Percentiles rank a stretch among this genome's conserved stretches.
These are phyloP conservation scores for Globodera rostochiensis DNA, from an alignment of 1,140 invertebrate genomes.

Conservation along the genomic window DNA sequence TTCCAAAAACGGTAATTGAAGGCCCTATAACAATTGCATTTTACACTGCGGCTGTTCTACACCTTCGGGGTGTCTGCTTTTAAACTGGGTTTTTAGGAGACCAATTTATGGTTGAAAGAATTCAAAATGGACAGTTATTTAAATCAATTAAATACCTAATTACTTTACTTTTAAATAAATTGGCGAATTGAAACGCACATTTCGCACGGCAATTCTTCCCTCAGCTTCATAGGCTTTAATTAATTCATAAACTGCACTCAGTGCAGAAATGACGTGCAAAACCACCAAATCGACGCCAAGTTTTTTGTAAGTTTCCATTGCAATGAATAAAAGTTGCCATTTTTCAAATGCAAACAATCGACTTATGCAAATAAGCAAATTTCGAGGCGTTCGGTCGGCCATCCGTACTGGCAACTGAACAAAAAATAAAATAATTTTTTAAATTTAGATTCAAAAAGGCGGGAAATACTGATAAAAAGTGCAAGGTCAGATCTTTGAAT, in stretches of 20 bases:
- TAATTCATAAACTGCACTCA: conserved; percentile 30
- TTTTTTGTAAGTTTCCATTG: conserved; percentile 39
- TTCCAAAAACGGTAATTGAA: conserved; percentile 5
- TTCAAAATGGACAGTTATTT: too few relatives aligned
- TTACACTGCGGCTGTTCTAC: neutral
- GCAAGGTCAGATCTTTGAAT: too few relatives aligned
- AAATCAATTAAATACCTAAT: too few relatives aligned
- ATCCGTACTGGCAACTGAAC: neutral
- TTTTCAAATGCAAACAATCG: conserved; percentile 27
- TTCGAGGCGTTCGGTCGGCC: conserved; percentile 18
- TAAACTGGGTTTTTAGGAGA: neutral
- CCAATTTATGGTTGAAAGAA: too few relatives aligned
- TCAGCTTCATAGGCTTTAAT: conserved; percentile 40
- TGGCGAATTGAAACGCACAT: too few relatives aligned
- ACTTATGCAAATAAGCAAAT: conserved; percentile 37
- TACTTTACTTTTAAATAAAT: neutral
- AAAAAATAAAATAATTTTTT: neutral
- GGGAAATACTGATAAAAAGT: too few relatives aligned
- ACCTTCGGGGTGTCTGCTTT: too few relatives aligned
- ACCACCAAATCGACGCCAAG: conserved; percentile 21
- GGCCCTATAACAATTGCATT: conserved; percentile 2
- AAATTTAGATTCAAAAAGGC: too few relatives aligned
- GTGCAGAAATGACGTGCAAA: conserved; percentile 33
- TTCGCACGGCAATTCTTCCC: neutral
- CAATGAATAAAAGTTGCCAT: conserved; percentile 32